Base-by-base conservation (phyloP, 2,888 invertebrate genomes). In the Diarsia dahlii region DNA sequence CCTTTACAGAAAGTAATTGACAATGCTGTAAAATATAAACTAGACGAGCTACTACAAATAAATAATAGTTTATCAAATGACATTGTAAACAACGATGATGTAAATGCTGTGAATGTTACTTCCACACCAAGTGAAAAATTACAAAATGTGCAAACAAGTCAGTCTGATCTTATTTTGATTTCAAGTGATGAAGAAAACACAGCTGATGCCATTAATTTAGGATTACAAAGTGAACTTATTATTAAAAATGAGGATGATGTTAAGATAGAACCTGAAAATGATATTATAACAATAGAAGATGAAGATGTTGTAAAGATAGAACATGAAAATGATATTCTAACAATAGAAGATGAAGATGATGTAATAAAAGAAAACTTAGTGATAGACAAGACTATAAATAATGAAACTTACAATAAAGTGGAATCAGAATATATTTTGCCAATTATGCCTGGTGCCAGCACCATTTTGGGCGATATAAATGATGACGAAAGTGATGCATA, bases 151-250 rank as follows among this genome's bases (percentile, higher is more conserved):
- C 8, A 0, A 56, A 56, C 58, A 62, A 52, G 46, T 10, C 34
- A 18, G 10, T 18, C 34, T 28, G 15, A 23, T 23, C 20, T 48
- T 48, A 56, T 20, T 50, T 66, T 48, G 4, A 28, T 39, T 45
- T 18, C 69, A 46, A 77, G 50, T 60, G n/a, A 74, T 50, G 67
- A 64, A 46, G 62, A 58, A 65, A 74, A 74, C 6, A 45, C 4
- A 62, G 18, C 13, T 63, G 45, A n/a, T 64, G 2, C 20, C n/a
- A 50, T 9, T 58, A 23, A 52, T 48, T 58, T 82, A 12, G 78
- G 54, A 54, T 78, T 82, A 67, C 12, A 78, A 70, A 78, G 63
- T 70, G 79, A 81, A 74, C 39, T 78, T 58, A 78, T 78, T 48
- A 69, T 78, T 63, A 63, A 66, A 48, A 60, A 63, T 54, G 45